These are phyloP conservation scores for Gopherus evgoodei DNA, from an alignment of 2,113 vertebrate species.

Conservation along the genomic window DNA sequence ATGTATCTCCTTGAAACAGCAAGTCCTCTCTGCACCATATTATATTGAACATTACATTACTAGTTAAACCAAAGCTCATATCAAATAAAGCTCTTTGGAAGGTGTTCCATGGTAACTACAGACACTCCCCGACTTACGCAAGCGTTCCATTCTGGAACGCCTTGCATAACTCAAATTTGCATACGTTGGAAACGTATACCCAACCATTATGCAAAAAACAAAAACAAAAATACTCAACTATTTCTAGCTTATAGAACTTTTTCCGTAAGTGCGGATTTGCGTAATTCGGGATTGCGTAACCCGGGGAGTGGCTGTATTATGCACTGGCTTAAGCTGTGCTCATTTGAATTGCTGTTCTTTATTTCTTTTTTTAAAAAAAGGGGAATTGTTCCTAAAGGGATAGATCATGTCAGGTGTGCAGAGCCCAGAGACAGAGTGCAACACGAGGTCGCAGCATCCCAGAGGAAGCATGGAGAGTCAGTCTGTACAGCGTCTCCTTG, in stretches of 20 bases:
- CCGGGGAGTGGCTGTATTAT: background rate
- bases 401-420: background rate
- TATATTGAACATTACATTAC: background rate
- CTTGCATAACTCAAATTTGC: no score
- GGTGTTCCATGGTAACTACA: background rate
- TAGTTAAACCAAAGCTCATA: background rate
- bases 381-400: background rate
- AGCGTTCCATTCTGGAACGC: no score
- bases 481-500: background rate
- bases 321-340: accelerated
- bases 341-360: accelerated
- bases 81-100: background rate
- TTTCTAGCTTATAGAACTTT: no score
- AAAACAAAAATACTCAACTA: no score
- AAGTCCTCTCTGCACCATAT: background rate
- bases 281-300: no score
- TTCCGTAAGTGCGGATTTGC: no score
- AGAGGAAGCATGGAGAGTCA: accelerated
- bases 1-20: background rate
- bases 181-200: no score
- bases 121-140: no score
- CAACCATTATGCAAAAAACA: no score
- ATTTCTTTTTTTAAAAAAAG: background rate
- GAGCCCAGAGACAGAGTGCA: background rate
- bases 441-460: accelerated